Base-by-base conservation (phyloP, 1,140 invertebrate genomes). In the Zaprionus taronus region DNA sequence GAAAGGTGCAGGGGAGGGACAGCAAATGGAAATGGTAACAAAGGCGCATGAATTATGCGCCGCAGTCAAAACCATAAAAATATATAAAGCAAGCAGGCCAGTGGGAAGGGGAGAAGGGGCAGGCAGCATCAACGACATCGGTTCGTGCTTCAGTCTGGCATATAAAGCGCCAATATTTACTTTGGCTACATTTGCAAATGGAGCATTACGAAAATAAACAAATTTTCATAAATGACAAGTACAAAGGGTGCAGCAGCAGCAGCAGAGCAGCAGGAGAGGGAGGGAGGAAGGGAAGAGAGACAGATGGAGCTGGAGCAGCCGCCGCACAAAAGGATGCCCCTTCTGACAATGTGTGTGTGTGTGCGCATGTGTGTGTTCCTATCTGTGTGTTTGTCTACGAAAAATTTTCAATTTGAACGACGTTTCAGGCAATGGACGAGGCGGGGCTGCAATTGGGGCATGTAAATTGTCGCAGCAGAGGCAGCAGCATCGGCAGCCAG, bases 181-280 rank as follows among this genome's bases (percentile, higher is more conserved):
- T 91, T 87, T 91, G 87, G 85, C 81, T 91, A 91, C 89, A 91
- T 91, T 91, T 87, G 83, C 89, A 91, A 91, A 91, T 91, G 87
- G 87, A 87, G 87, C 87, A 91, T 91, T 85, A 86, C 87, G 87
- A 87, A 87, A 91, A 91, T 91, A 91, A 91, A 91, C 87, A 91
- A 83, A 91, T 91, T 91, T 91, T 91, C 89, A 91, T 91, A 87
- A 87, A 87, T 89, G 84, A 87, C 84, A 87, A 89, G 84, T 89
- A 87, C 84, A 87, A 87, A 82, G 83, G 81, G 69, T 78, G 76
- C 55, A 73, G 15, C 56, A 71, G 49, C 31, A 63, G 71, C 34
- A 34, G 31, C 31, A 31, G 31, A 31, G 31, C 2, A 34, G 26
- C 20, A 47, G 5, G 5, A 15, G 15, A 4, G 51, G 20, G 7